phyloP scores from a whole-genome alignment of 30 jellyfish, hydroid and myxozoan species.

The Aurelia sp. region DNA sequence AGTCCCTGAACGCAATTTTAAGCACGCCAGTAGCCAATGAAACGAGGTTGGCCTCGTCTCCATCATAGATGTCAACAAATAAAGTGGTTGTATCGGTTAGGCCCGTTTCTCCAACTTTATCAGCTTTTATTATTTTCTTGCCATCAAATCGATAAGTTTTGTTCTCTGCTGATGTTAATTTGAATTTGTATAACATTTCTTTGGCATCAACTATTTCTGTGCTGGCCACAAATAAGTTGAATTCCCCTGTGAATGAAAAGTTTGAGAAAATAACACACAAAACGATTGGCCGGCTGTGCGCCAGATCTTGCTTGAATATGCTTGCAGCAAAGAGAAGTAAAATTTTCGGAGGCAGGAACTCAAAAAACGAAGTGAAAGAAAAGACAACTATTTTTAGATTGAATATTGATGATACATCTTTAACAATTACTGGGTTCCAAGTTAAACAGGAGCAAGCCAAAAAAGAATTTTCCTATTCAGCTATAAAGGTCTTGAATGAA shows the following conservation, averaged over 20 bases:
- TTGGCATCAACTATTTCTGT: conserved; percentile 54
- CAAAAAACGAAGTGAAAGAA: no score
- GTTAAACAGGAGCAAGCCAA: no score
- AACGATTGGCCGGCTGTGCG: no score
- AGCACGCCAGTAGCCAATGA: conserved; percentile 47
- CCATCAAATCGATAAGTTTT: conserved; percentile 58
- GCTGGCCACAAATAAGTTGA: conserved; percentile 65
- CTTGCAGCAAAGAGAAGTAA: no score
- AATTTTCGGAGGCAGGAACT: no score
- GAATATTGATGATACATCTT: no score
- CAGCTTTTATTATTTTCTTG: conserved; percentile 49
- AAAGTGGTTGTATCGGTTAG: conserved; percentile 70
- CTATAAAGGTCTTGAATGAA: no score
- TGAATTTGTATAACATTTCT: conserved; percentile 64
- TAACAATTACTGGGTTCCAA: no score
- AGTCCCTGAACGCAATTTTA: conserved; percentile 51
- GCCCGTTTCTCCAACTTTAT: conserved; percentile 72
- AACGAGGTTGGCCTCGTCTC: conserved; percentile 2
- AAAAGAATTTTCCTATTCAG: no score
- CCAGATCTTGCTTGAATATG: no score
- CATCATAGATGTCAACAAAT: conserved; percentile 57
- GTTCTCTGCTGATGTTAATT: conserved; percentile 30
- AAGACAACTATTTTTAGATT: no score
- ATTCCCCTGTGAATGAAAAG: conserved; percentile 30
- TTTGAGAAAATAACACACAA: no score